Percentiles rank a stretch among this genome's conserved stretches.
These are phyloP conservation scores for Lophotriccus pileatus DNA, from an alignment of 2,797 vertebrate species.

Conservation along the genomic window DNA sequence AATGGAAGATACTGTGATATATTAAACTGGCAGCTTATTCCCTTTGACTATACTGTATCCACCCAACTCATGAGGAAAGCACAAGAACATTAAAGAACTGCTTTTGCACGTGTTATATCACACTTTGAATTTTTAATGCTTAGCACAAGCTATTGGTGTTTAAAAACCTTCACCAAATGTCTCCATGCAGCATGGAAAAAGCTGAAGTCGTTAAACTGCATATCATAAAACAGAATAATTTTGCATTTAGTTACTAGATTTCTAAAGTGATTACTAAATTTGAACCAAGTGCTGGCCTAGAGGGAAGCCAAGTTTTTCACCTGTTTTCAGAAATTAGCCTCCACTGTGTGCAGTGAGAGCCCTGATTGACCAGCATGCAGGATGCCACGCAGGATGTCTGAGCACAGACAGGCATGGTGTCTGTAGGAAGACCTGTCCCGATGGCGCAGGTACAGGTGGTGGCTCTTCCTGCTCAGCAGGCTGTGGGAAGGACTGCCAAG, in stretches of 20 bases:
- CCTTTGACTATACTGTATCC: background rate
- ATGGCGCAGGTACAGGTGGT: background rate
- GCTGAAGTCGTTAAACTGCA: background rate
- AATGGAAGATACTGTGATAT: background rate
- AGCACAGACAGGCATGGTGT: fast-evolving
- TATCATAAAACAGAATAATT: background rate
- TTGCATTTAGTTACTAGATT: slow-evolving; percentile 36
- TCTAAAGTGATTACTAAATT: slow-evolving; percentile 38
- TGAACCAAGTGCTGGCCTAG: background rate
- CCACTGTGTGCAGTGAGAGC: fast-evolving
- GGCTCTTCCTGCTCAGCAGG: background rate
- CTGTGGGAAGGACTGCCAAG: background rate
- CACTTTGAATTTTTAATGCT: slow-evolving; percentile 17
- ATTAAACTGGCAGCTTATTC: background rate
- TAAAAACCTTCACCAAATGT: slow-evolving; percentile 31
- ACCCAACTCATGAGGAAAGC: background rate
- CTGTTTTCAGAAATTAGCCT: background rate
- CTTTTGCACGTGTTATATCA: slow-evolving; percentile 2
- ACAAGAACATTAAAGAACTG: slow-evolving; percentile 19
- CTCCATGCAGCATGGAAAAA: background rate
- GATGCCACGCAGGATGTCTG: fast-evolving
- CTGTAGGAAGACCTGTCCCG: background rate
- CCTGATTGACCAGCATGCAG: background rate
- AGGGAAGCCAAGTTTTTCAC: background rate
- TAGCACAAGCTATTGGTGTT: slow-evolving; percentile 19